phyloP scores from a whole-genome alignment of 2,888 invertebrate genomes.

The Spicauda simplicius region DNA sequence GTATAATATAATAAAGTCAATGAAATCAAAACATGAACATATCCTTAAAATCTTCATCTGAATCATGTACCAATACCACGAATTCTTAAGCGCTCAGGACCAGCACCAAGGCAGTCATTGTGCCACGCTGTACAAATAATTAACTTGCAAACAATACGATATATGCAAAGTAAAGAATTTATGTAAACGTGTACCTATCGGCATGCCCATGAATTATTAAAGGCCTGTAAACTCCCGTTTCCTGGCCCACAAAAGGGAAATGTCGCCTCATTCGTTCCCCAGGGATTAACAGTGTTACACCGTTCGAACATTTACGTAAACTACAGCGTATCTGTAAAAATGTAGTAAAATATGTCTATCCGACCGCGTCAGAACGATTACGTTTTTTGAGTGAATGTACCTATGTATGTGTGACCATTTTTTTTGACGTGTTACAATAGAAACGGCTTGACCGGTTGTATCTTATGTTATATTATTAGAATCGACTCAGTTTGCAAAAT shows the following conservation, averaged over 20 bases:
- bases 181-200: conserved; percentile 2
- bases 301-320: conserved; percentile 5
- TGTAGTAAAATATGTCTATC: background rate
- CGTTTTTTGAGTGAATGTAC: no score
- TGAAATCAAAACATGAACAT: no score
- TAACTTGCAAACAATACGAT: background rate
- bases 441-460: no score
- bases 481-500: no score
- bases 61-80: background rate
- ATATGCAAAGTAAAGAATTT: conserved; percentile 3
- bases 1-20: no score
- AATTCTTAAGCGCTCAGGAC: background rate
- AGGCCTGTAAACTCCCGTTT: conserved; percentile 1
- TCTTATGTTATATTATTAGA: no score
- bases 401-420: no score
- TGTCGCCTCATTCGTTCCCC: conserved; percentile 8
- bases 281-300: conserved; percentile 5
- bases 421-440: no score
- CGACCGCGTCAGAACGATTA: no score
- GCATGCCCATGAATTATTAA: conserved; percentile 6
- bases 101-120: background rate
- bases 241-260: conserved; percentile 8
- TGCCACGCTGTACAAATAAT: background rate
- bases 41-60: background rate
- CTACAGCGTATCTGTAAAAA: conserved; percentile 6